Evolutionary conservation across 2,113 vertebrate genomes (phyloP).

Genomic region (Coreoperca whiteheadi): DNA sequence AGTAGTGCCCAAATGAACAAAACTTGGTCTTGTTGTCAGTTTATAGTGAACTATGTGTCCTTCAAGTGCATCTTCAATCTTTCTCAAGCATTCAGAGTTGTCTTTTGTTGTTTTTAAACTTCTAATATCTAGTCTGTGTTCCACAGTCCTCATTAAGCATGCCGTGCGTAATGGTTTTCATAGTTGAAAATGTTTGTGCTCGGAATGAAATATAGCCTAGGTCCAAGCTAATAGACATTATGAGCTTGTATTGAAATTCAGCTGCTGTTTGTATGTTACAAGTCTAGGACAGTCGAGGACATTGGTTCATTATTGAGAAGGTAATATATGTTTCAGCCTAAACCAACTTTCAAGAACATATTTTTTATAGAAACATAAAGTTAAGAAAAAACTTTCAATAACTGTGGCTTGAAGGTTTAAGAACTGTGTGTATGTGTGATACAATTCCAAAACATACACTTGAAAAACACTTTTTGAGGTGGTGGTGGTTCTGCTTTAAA

Average conservation of each 20-base stretch:
- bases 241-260: neutral
- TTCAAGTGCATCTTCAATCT: neutral
- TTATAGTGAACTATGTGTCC: conserved; percentile 1
- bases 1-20: neutral
- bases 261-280: neutral
- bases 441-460: neutral
- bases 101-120: neutral
- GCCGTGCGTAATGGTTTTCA: neutral
- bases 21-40: neutral
- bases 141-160: neutral
- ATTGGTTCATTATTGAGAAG: neutral
- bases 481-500: neutral
- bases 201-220: conserved; percentile 3
- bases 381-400: neutral
- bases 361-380: neutral
- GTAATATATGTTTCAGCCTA: neutral
- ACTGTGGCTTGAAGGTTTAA: neutral
- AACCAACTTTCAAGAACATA: neutral
- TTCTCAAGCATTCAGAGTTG: conserved; percentile 5
- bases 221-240: neutral
- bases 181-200: conserved; percentile 7
- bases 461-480: neutral
- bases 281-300: neutral
- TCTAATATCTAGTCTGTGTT: neutral
- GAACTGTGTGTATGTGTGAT: neutral